Conservation (phyloP, 2,888 invertebrate genomes). For the Hemithea aestivaria region DNA sequence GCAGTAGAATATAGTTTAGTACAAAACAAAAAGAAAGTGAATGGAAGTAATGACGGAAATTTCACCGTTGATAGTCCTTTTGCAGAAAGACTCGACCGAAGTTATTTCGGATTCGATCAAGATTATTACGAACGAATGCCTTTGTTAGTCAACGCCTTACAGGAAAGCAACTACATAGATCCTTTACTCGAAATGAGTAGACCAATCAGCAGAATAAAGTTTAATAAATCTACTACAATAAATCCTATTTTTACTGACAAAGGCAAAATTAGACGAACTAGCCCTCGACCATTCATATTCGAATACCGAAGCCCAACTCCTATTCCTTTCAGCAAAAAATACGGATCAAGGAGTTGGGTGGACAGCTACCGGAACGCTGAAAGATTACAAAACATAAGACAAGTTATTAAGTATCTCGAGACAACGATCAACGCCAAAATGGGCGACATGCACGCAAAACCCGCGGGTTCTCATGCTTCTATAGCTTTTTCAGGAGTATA, state of each 20-base stretch:
- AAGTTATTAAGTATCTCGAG: slow-evolving; percentile 67
- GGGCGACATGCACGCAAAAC: slow-evolving; percentile 53
- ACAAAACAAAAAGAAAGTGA: slow-evolving; percentile 47
- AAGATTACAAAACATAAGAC: slow-evolving; percentile 63
- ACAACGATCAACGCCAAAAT: slow-evolving; percentile 68
- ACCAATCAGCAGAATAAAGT: slow-evolving; percentile 23
- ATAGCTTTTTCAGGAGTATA: slow-evolving; percentile 66
- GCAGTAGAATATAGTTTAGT: slow-evolving; percentile 68
- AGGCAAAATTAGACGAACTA: slow-evolving; percentile 53
- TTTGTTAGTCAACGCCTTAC: slow-evolving; percentile 66
- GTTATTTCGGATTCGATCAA: slow-evolving; percentile 66
- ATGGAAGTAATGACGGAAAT: slow-evolving; percentile 31
- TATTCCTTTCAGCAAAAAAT: slow-evolving; percentile 59
- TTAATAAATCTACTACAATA: slow-evolving; percentile 27
- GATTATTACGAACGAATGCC: slow-evolving; percentile 73
- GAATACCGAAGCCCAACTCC: slow-evolving; percentile 63
- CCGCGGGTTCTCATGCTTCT: slow-evolving; percentile 42
- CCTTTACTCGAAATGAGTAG: slow-evolving; percentile 41
- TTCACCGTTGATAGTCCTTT: slow-evolving; percentile 46
- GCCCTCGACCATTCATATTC: slow-evolving; percentile 74
- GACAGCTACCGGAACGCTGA: slow-evolving; percentile 68
- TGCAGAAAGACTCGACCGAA: slow-evolving; percentile 64
- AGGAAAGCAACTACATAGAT: slow-evolving; percentile 62
- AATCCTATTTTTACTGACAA: slow-evolving; percentile 23
- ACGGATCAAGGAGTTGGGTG: slow-evolving; percentile 61